Evolutionary conservation across 2,113 vertebrate species (phyloP).

Genomic region (Penelope pileata): DNA sequence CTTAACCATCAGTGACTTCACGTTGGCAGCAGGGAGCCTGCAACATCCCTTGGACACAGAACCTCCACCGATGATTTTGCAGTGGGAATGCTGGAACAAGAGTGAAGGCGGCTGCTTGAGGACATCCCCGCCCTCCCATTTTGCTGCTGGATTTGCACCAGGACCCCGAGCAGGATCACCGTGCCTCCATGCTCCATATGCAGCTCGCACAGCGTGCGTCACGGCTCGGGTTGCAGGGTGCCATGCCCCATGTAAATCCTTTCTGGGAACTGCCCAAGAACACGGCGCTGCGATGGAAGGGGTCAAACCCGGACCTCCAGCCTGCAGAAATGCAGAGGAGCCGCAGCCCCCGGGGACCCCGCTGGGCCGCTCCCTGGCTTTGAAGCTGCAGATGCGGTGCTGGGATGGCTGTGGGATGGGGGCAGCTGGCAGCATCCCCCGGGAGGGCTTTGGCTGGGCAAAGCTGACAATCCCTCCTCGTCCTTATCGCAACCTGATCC

Average conservation of each 20-base stretch:
- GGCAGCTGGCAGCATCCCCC: rapidly evolving
- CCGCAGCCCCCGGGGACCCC: no score
- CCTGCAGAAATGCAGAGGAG: no score
- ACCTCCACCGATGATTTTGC: neutral
- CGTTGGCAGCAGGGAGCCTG: neutral
- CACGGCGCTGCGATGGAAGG: rapidly evolving
- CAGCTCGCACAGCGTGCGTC: neutral
- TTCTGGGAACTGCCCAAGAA: conserved; percentile 17
- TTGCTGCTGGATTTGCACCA: no score
- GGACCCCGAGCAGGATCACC: neutral
- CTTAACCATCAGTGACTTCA: rapidly evolving
- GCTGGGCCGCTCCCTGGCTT: no score
- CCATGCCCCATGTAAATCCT: neutral
- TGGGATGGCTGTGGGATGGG: neutral
- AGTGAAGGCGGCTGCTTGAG: neutral
- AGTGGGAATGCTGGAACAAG: neutral
- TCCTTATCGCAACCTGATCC: neutral
- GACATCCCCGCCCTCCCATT: neutral
- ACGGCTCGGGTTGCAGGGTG: neutral
- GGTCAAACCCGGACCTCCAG: neutral
- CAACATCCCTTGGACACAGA: neutral
- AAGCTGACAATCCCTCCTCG: rapidly evolving
- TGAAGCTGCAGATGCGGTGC: no score
- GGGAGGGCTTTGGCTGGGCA: neutral
- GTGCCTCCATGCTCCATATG: neutral